phyloP scores from a whole-genome alignment of 53 echinoderm and acorn worm genomes.

The Arbacia lixula region DNA sequence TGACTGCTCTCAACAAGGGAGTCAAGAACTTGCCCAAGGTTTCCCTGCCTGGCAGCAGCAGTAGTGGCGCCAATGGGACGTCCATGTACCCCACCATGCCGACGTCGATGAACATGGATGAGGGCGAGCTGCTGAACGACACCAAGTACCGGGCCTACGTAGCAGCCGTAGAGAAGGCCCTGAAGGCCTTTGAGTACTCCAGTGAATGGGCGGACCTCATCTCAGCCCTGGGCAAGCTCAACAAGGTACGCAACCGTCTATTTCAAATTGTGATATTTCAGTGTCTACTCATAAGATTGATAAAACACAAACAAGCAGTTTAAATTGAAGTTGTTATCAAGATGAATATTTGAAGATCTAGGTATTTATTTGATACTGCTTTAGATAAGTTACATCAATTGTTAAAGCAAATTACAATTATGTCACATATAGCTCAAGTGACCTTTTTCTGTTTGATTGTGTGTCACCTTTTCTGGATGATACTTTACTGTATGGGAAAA shows the following conservation, averaged over 20 bases:
- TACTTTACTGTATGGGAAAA: too few relatives aligned
- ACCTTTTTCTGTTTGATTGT: too few relatives aligned
- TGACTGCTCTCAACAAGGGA: slow-evolving; percentile 33
- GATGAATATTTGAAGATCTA: too few relatives aligned
- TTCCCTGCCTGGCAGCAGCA: not conserved
- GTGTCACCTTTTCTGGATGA: too few relatives aligned
- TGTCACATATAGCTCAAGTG: too few relatives aligned
- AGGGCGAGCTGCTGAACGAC: slow-evolving; percentile 83
- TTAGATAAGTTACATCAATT: too few relatives aligned
- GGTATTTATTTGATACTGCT: too few relatives aligned
- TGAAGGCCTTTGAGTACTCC: slow-evolving; percentile 97
- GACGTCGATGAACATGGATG: slow-evolving; percentile 89
- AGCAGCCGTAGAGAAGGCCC: slow-evolving; percentile 93
- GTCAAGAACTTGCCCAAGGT: slow-evolving; percentile 50
- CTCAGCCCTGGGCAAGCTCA: slow-evolving; percentile 95
- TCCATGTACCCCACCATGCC: not conserved
- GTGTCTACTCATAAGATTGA: too few relatives aligned
- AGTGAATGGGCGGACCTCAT: slow-evolving; percentile 99
- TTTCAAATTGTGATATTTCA: not conserved
- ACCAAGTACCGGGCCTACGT: slow-evolving; percentile 89
- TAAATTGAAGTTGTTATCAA: too few relatives aligned
- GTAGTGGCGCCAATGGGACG: slow-evolving; percentile 12
- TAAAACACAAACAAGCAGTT: too few relatives aligned
- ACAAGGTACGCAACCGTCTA: slow-evolving; percentile 70
- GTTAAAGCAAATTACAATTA: too few relatives aligned